Evolutionary conservation across 2,888 invertebrate genomes (phyloP).

Genomic region (Coenonympha glycerion): DNA sequence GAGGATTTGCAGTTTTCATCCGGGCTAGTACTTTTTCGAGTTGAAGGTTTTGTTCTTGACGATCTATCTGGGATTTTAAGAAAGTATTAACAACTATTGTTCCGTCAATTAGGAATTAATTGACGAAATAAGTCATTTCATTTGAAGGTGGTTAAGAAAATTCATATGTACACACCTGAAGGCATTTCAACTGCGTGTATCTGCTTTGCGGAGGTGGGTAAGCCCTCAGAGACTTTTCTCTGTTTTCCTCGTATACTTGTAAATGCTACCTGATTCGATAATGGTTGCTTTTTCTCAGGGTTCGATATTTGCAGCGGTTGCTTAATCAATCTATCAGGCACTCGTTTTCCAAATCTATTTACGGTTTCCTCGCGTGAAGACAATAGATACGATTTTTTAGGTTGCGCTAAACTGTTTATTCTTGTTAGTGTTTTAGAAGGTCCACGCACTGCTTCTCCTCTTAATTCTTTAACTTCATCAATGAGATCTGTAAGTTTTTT

Average conservation of each 20-base stretch:
- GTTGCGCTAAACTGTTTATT: constrained; percentile 58
- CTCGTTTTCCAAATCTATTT: constrained; percentile 43
- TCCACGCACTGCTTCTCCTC: constrained; percentile 66
- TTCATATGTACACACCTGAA: constrained; percentile 70
- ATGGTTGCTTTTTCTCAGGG: constrained; percentile 31
- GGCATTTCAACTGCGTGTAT: constrained; percentile 35
- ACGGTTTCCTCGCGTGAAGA: constrained; percentile 53
- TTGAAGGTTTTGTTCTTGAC: constrained; percentile 33
- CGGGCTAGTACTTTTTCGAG: constrained; percentile 35
- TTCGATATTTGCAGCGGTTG: constrained; percentile 29
- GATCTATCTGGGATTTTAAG: constrained; percentile 14
- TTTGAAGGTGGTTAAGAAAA: neutral
- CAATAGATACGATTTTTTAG: constrained; percentile 53
- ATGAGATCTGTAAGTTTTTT: constrained; percentile 53
- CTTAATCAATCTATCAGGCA: constrained; percentile 43
- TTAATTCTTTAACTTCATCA: constrained; percentile 62
- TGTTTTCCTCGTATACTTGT: constrained; percentile 29
- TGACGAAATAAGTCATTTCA: too few species aligned
- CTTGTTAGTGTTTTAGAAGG: constrained; percentile 50
- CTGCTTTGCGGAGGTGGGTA: constrained; percentile 31
- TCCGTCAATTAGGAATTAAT: too few species aligned
- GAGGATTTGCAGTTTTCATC: constrained; percentile 27
- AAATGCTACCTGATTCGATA: constrained; percentile 18
- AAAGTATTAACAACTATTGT: neutral
- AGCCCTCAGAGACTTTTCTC: constrained; percentile 30